Conservation (phyloP, 2,797 vertebrate species). For the Oreortyx pictus region DNA sequence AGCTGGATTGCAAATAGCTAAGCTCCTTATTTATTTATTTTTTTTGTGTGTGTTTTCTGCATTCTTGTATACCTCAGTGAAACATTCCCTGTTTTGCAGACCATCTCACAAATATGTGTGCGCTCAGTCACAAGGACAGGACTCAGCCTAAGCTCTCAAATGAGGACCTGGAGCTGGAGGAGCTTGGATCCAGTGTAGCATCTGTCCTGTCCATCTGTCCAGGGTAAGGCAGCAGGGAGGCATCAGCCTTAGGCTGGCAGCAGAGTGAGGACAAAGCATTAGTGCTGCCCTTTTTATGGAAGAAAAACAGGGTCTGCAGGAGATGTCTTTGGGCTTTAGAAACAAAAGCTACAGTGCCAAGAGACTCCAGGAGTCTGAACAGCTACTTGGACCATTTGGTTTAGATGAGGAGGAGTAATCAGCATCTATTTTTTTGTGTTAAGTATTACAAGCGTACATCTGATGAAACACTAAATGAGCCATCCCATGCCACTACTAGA, state of each 20-base stretch:
- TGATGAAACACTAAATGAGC: background rate
- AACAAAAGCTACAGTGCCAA: background rate
- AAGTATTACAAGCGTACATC: background rate
- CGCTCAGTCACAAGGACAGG: background rate
- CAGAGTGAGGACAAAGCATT: background rate
- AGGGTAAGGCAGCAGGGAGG: background rate
- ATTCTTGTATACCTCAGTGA: background rate
- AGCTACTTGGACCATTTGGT: background rate
- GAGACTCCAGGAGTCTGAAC: background rate
- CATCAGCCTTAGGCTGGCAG: background rate
- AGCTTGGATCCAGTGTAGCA: background rate
- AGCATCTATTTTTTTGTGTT: background rate
- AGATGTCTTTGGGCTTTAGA: background rate
- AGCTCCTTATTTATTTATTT: background rate
- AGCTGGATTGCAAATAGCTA: conserved; percentile 4
- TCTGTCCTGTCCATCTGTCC: accelerated
- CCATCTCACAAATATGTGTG: background rate
- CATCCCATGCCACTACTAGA: background rate
- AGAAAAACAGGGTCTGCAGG: background rate
- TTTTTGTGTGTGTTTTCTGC: background rate
- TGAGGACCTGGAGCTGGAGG: background rate
- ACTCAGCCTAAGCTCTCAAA: background rate
- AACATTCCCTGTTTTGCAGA: background rate
- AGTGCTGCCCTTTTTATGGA: background rate
- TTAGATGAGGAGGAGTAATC: background rate